Conservation (phyloP, 2,888 invertebrate species). For the Drosophila affinis region DNA sequence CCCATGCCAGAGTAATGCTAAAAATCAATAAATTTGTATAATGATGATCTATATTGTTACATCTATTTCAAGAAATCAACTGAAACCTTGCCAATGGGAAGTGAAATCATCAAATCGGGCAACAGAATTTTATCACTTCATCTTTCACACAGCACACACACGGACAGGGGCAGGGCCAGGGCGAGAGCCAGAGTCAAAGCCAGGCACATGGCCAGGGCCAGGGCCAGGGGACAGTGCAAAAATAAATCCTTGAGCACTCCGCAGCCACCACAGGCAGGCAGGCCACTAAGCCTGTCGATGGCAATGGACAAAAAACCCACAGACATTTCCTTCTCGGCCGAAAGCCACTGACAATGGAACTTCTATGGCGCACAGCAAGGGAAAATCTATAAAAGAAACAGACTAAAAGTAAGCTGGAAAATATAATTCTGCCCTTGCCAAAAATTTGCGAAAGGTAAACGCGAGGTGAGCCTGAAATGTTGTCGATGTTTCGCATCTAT, state of each 20-base stretch:
- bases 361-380: slow-evolving; percentile 31
- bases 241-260: slow-evolving; percentile 57
- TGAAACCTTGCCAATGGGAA: slow-evolving; percentile 8
- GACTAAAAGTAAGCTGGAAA: slow-evolving; percentile 67
- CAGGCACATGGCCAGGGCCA: no score
- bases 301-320: slow-evolving; percentile 34
- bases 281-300: slow-evolving; percentile 38
- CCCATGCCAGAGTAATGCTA: no score
- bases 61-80: slow-evolving; percentile 3
- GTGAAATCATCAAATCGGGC: slow-evolving; percentile 31
- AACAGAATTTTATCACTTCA: slow-evolving; percentile 41
- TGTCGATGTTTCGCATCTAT: not conserved
- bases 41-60: not conserved
- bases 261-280: slow-evolving; percentile 40
- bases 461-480: slow-evolving; percentile 33
- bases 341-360: slow-evolving; percentile 64
- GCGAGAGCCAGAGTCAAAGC: not conserved
- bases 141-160: not conserved
- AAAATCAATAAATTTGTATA: not conserved
- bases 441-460: slow-evolving; percentile 46
- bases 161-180: not conserved
- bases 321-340: slow-evolving; percentile 53
- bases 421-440: slow-evolving; percentile 46
- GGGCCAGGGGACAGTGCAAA: slow-evolving; percentile 30
- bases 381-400: slow-evolving; percentile 52